Base-by-base conservation (phyloP, 2,888 invertebrate species). In the Tiliacea citrago region DNA sequence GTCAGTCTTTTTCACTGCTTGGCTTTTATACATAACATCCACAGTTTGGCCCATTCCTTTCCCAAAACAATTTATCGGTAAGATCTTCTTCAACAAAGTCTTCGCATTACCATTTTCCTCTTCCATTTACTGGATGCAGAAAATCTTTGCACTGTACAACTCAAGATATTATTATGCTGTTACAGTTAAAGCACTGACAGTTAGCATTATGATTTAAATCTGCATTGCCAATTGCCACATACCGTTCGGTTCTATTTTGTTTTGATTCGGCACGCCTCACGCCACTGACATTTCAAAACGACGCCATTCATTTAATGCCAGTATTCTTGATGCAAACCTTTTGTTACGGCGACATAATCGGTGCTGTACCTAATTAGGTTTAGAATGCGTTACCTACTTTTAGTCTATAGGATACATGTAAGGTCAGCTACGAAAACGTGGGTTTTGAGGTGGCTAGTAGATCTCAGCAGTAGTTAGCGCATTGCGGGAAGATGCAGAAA, bases 271-370 rank as follows among this genome's bases (percentile, higher is more conserved):
- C 84, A 82, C 81, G 81, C 79, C 77, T 75, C 78, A 74, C 78
- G 81, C 72, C 77, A 75, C 82, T 88, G 87, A 82, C 86, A 84
- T 87, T 88, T 86, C 72, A 82, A 74, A 88, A 79, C 68, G 73
- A 69, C 65, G 61, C 79, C 77, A 75, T 82, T 82, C 66, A 74
- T 80, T 81, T 85, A 55, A 74, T 78, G 72, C 57, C 75, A 78
- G 58, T 76, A 70, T 69, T 83, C 86, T 77, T 75, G 75, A 72
- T 63, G 62, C 72, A 65, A 73, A 70, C 75, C 81, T 82, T 83
- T 80, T 84, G 72, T 73, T 69, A 39, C 18, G 29, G 53, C 69
- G 62, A 69, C 71, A 62, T 83, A 75, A 75, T 82, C 58, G 71
- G 42, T 73, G 53, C 75, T 70, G 75, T 73, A 55, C 57, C 53